Percentiles rank a stretch among this genome's conserved stretches.
phyloP scores from a whole-genome alignment of 2,888 invertebrate genomes.

The Autographa pulchrina region DNA sequence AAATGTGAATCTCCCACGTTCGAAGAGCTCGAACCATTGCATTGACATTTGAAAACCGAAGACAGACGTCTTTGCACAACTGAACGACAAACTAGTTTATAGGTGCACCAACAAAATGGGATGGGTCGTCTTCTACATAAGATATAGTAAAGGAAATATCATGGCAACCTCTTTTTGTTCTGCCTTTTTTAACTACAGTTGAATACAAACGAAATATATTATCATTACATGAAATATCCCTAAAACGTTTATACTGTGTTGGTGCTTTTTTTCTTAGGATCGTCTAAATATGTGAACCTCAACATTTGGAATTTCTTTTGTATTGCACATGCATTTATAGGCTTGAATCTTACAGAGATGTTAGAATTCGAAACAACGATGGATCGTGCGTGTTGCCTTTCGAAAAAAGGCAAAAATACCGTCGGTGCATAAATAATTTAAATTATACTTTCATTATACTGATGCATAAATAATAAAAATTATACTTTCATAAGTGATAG shows the following conservation, averaged over 20 bases:
- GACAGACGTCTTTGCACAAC: conserved; percentile 61
- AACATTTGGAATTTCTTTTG: background rate
- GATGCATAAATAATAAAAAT: background rate
- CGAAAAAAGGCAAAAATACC: background rate
- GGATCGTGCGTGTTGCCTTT: background rate
- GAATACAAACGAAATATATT: background rate
- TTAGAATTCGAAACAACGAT: background rate
- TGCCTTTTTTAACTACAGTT: background rate
- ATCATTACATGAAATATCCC: background rate
- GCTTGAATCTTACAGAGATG: background rate
- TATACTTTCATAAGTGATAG: background rate
- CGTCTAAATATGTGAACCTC: no score
- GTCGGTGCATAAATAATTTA: background rate
- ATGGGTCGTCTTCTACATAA: conserved; percentile 1
- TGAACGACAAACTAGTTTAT: conserved; percentile 5
- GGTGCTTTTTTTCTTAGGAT: no score
- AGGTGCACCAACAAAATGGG: background rate
- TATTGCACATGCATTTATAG: background rate
- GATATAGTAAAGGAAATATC: background rate
- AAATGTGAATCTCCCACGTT: conserved; percentile 82
- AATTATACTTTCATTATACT: background rate
- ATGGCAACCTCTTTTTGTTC: background rate
- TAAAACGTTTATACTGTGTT: background rate
- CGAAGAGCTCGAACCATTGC: conserved; percentile 63
- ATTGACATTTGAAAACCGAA: conserved; percentile 82